phyloP scores from a whole-genome alignment of 1,140 invertebrate genomes.

The Drosophila mauritiana region DNA sequence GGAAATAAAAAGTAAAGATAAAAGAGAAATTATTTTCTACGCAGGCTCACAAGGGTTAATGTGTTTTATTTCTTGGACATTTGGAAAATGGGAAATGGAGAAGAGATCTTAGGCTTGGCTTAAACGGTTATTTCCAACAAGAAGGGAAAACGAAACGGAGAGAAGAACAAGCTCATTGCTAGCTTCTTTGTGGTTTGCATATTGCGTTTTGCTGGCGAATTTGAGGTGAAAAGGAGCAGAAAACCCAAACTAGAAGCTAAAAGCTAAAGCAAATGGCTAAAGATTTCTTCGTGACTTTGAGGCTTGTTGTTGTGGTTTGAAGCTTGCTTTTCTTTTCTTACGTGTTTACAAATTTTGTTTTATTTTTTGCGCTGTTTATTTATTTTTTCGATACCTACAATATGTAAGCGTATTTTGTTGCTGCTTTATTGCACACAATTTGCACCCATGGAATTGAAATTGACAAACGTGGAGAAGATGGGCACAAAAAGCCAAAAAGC shows the following conservation, averaged over 20 bases:
- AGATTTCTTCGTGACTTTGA: constrained; percentile 35
- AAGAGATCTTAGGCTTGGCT: constrained; percentile 2
- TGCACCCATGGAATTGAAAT: constrained; percentile 66
- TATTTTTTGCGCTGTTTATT: constrained; percentile 21
- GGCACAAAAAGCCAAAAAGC: constrained; percentile 7
- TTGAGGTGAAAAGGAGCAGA: constrained; percentile 1
- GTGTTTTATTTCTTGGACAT: neutral
- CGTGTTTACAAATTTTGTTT: constrained; percentile 3
- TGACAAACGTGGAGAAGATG: constrained; percentile 18
- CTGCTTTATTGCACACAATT: constrained; percentile 71
- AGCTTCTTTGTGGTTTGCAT: constrained; percentile 32
- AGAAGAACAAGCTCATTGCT: constrained; percentile 9
- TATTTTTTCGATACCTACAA: constrained; percentile 33
- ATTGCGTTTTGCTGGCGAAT: constrained; percentile 30
- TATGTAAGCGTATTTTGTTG: constrained; percentile 26
- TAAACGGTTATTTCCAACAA: constrained; percentile 5
- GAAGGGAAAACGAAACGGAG: neutral
- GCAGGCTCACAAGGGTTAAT: neutral
- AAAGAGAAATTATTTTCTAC: too few relatives aligned
- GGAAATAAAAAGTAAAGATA: too few relatives aligned
- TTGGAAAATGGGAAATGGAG: neutral
- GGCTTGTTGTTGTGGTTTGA: constrained; percentile 25
- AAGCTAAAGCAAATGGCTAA: constrained; percentile 24
- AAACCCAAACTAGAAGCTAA: constrained; percentile 30
- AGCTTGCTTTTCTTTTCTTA: constrained; percentile 12